phyloP scores from a whole-genome alignment of 1,140 invertebrate species.

The Leptonema lineaticorne region DNA sequence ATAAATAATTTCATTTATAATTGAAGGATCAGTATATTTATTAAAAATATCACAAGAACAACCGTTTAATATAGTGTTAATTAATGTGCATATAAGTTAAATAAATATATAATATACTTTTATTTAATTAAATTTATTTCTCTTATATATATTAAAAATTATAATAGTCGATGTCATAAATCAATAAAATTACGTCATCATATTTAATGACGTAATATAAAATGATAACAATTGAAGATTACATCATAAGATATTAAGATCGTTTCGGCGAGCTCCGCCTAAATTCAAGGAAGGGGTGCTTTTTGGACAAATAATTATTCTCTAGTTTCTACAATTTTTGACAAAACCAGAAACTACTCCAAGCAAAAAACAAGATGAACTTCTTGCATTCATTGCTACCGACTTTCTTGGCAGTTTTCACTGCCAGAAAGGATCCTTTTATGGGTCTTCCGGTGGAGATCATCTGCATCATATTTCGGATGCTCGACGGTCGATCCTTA shows the following conservation, averaged over 20 bases:
- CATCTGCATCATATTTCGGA: not conserved
- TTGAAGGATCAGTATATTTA: no score
- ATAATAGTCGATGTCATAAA: no score
- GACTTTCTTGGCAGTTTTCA: not conserved
- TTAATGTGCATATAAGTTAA: no score
- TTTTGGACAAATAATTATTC: not conserved
- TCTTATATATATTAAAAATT: no score
- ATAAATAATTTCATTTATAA: no score
- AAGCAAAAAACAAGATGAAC: not conserved
- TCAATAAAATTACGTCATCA: no score
- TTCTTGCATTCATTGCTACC: not conserved
- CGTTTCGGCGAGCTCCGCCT: not conserved
- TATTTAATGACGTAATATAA: no score
- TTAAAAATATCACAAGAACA: no score
- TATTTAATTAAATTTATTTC: no score
- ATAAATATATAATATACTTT: no score
- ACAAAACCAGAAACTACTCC: not conserved
- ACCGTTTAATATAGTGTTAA: no score
- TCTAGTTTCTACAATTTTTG: not conserved
- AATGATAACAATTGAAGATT: no score
- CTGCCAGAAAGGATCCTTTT: not conserved
- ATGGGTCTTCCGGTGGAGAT: not conserved
- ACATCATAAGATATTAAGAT: not conserved
- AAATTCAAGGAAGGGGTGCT: not conserved
- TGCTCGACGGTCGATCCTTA: conserved; percentile 8